Base-by-base conservation (phyloP, 2,888 invertebrate species). In the Dioctria linearis region DNA sequence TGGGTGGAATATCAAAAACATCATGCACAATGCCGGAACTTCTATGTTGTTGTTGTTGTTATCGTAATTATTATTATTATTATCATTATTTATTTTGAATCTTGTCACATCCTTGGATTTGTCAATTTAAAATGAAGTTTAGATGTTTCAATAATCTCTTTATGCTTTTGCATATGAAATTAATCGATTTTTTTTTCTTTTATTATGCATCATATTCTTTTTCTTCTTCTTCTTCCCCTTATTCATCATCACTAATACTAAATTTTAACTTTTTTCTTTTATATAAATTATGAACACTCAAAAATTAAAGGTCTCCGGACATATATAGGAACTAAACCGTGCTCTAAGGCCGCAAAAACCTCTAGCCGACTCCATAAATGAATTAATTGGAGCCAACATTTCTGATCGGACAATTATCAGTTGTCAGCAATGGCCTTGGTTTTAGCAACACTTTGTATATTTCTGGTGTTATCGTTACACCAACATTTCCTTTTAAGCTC, bases 391-490 rank as follows among this genome's bases (percentile, higher is more conserved):
- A 88, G 80, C 91, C 91, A 40, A 90, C 88, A 85, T 90, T 87
- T 86, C 91, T 87, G 83, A 90, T 84, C 78, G 87, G 88, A 85
- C 90, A 85, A 81, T 87, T 86, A 88, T 89, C 89, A 25, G 59
- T 6, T n/a, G 43, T 46, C 37, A 39, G 11, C 86, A 91, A 86
- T 3, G 90, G 90, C 59, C 94, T 90, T 4, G 92, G 90, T 82
- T 91, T 89, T 80, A 95, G 90, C 85, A 92, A 92, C 13, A 96
- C 94, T 86, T 93, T 92, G 90, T 95, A 97, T 1, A 93, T 91
- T 85, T 94, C 92, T 0, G 97, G 96, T 25, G 94, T 93, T 73
- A 96, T 93, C n/a, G 97, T 96, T 75, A 95, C 93, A 4, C 96
- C 96, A 42, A 94, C 93, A 82, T 93, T 94, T 51, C 96, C 96